Conservation (phyloP, 2,888 invertebrate genomes). For the Sipha maydis region DNA sequence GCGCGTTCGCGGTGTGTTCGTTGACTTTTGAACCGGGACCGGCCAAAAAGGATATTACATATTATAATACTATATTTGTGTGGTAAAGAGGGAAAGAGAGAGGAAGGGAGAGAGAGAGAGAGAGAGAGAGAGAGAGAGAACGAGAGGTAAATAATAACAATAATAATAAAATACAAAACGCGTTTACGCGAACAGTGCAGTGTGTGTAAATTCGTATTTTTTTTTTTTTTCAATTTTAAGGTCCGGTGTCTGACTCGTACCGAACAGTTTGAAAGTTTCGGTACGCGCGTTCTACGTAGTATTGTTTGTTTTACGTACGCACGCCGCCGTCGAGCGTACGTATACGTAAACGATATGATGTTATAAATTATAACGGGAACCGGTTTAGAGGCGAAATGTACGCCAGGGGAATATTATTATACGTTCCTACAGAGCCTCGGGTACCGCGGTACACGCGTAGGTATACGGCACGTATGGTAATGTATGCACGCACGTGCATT, state of each 20-base stretch:
- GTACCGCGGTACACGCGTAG: background rate
- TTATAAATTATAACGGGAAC: slow-evolving; percentile 8
- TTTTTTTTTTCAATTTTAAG: background rate
- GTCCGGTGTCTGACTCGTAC: too few species aligned
- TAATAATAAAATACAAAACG: background rate
- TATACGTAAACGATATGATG: too few species aligned
- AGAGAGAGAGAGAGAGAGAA: too few species aligned
- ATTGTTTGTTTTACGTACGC: background rate
- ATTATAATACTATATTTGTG: background rate
- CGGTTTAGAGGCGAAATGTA: slow-evolving; percentile 23
- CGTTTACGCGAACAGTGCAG: too few species aligned
- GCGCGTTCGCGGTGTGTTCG: background rate
- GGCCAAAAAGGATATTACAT: background rate
- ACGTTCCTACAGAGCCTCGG: too few species aligned
- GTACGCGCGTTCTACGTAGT: background rate
- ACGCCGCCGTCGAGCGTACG: too few species aligned
- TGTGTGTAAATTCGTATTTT: background rate
- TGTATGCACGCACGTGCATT: background rate
- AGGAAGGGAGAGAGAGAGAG: too few species aligned
- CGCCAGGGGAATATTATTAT: background rate
- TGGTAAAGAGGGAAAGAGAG: background rate
- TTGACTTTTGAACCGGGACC: background rate
- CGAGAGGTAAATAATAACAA: too few species aligned
- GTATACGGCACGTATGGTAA: background rate
- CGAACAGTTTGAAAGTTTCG: background rate